Conservation (phyloP, 2,113 vertebrate genomes). For the Pseudolaguvia tuberculata region DNA sequence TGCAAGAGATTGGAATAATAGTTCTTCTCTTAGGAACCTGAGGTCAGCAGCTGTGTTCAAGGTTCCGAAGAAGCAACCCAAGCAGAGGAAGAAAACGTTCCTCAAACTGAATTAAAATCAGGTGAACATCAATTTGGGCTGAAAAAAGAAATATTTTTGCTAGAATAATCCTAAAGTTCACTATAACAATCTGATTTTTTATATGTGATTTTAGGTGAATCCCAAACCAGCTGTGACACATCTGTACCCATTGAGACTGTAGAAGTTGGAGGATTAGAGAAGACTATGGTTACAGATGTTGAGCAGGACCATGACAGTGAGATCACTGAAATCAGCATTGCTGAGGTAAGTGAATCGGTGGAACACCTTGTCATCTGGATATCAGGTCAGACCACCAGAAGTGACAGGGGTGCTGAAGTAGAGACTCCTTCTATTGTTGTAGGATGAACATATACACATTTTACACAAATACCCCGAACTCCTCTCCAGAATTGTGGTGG, state of each 20-base stretch:
- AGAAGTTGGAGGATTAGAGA: slow-evolving; percentile 27
- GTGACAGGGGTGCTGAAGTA: too few relatives aligned
- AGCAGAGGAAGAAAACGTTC: not conserved
- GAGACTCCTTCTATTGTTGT: too few relatives aligned
- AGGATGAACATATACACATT: too few relatives aligned
- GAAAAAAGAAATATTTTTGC: not conserved
- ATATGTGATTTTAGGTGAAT: slow-evolving; percentile 14
- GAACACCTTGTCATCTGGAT: not conserved
- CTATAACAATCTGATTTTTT: not conserved
- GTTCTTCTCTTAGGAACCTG: slow-evolving; percentile 14
- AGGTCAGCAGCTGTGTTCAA: not conserved
- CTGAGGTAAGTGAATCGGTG: slow-evolving; percentile 49
- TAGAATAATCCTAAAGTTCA: too few relatives aligned
- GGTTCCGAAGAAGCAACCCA: slow-evolving; percentile 8
- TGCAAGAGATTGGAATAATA: not conserved
- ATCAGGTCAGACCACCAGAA: too few relatives aligned
- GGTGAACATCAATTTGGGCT: not conserved
- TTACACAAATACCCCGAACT: too few relatives aligned
- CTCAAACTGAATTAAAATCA: not conserved
- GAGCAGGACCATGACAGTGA: slow-evolving; percentile 32
- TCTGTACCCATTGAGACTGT: not conserved
- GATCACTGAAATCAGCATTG: slow-evolving; percentile 58
- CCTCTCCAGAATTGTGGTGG: too few relatives aligned
- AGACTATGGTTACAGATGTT: slow-evolving; percentile 15
- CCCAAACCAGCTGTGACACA: not conserved